Percentiles rank a stretch among this genome's conserved stretches.
Conservation (phyloP, 2,797 vertebrate species). For the Glossophaga mutica region DNA sequence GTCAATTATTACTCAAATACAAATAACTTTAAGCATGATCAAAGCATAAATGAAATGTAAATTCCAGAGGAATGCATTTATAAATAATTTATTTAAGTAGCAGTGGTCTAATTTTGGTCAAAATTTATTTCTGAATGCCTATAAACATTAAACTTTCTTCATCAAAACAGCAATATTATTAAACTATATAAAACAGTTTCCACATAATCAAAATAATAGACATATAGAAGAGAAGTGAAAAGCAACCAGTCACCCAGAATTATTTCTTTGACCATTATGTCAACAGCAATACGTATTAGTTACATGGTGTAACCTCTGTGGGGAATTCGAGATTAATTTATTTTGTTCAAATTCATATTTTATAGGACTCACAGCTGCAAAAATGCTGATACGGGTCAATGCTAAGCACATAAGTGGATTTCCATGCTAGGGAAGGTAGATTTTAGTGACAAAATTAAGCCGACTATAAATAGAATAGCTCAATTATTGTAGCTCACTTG, state of each 20-base stretch:
- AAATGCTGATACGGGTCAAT: not conserved
- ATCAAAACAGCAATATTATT: not conserved
- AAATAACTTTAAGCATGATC: not conserved
- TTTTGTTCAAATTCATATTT: constrained; percentile 34
- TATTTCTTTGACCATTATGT: not conserved
- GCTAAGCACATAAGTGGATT: constrained; percentile 6
- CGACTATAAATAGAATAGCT: not conserved
- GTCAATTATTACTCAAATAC: not conserved
- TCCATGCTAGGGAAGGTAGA: not conserved
- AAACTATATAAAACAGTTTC: not conserved
- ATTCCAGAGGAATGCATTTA: not conserved
- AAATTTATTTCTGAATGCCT: not conserved
- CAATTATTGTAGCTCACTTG: not conserved
- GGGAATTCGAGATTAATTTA: constrained; percentile 30
- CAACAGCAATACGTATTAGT: not conserved
- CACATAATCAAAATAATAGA: not conserved
- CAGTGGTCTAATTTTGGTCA: not conserved
- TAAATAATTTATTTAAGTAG: not conserved
- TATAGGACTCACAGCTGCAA: not conserved
- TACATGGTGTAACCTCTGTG: not conserved
- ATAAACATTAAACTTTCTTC: not conserved
- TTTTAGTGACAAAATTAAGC: constrained; percentile 27
- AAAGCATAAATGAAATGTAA: not conserved
- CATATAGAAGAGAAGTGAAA: not conserved
- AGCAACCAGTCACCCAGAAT: not conserved